A percentile compares a stretch with the other conserved stretches of the same genome.
Evolutionary conservation across 2,113 vertebrate species (phyloP).

Genomic region (Triplophysa rosa): DNA sequence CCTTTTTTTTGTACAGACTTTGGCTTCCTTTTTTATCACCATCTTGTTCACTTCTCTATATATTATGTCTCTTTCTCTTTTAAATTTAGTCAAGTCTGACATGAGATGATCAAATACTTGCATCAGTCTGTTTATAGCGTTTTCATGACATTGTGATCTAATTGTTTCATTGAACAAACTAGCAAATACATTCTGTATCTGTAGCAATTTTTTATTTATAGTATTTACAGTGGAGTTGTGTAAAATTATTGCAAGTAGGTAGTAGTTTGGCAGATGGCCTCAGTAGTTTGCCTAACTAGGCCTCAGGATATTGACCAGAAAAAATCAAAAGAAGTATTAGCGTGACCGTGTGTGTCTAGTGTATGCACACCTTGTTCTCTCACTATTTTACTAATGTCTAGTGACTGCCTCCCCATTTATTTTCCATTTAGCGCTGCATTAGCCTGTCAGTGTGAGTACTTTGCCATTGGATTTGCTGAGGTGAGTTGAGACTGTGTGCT

Average conservation of each 20-base stretch:
- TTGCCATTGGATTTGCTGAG: constrained; percentile 57
- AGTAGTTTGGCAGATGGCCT: neutral
- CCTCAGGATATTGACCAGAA: constrained; percentile 1
- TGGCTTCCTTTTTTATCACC: neutral
- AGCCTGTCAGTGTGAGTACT: constrained; percentile 55
- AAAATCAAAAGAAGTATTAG: constrained; percentile 5
- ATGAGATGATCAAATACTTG: neutral
- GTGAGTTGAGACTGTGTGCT: constrained; percentile 42
- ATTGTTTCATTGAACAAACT: neutral
- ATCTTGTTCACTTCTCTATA: neutral
- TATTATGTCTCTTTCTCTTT: neutral
- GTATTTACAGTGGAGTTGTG: too few species aligned
- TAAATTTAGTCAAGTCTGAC: neutral
- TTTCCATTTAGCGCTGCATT: constrained; percentile 67
- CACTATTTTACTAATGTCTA: constrained; percentile 53
- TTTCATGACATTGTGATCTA: neutral
- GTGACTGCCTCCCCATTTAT: constrained; percentile 64
- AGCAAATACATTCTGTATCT: neutral
- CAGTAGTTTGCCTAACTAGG: neutral
- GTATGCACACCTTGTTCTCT: neutral
- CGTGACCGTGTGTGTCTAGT: neutral
- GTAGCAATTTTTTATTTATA: too few species aligned
- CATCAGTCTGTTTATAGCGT: neutral
- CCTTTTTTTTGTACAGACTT: neutral
- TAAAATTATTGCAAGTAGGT: neutral